phyloP scores from a whole-genome alignment of 2,888 invertebrate species.

The Tetropium fuscum region DNA sequence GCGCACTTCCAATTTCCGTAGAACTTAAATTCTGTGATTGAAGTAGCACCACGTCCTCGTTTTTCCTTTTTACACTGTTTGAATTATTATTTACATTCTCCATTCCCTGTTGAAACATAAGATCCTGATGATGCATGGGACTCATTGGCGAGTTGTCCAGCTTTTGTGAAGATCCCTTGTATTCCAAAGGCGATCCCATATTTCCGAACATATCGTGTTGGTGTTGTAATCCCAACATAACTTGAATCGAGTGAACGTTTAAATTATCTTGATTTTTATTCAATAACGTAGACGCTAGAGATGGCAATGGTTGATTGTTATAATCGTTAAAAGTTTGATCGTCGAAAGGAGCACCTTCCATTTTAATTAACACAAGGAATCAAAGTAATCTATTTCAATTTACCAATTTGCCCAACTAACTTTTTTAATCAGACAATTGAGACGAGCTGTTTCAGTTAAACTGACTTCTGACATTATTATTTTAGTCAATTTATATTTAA shows the following conservation, averaged over 20 bases:
- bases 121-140: conserved; percentile 64
- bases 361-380: conserved; percentile 57
- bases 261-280: conserved; percentile 65
- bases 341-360: conserved; percentile 81
- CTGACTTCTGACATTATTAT: conserved; percentile 66
- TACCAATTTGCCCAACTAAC: conserved; percentile 29
- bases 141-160: conserved; percentile 59
- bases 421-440: conserved; percentile 57
- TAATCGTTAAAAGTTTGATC: conserved; percentile 86
- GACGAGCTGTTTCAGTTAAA: conserved; percentile 55
- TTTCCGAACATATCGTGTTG: conserved; percentile 65
- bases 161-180: conserved; percentile 67
- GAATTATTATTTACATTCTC: conserved; percentile 52
- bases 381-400: conserved; percentile 62
- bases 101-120: conserved; percentile 59
- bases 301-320: conserved; percentile 69
- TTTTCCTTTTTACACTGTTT: conserved; percentile 58
- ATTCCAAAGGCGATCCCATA: conserved; percentile 65
- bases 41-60: conserved; percentile 64
- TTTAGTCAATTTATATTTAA: conserved; percentile 68
- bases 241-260: conserved; percentile 75
- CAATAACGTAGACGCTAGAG: conserved; percentile 61
- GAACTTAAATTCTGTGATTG: conserved; percentile 66
- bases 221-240: conserved; percentile 74
- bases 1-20: conserved; percentile 58